Percentiles rank a stretch among this genome's conserved stretches.
These are phyloP conservation scores for Oenanthe melanoleuca DNA, from an alignment of 2,113 vertebrate species.

Conservation along the genomic window DNA sequence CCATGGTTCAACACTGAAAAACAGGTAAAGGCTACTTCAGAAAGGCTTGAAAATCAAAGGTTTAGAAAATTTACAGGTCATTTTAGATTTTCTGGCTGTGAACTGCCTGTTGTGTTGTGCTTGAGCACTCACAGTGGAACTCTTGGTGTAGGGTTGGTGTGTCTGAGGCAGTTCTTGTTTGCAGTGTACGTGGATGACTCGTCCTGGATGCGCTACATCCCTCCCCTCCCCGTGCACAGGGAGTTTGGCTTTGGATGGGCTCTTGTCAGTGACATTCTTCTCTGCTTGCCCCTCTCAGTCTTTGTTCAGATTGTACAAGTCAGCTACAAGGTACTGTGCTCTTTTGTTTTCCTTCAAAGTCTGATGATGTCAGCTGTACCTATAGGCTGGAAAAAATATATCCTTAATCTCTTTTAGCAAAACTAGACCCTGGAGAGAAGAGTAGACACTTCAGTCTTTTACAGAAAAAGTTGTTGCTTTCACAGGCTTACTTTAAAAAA, in stretches of 20 bases:
- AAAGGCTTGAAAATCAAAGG: background rate
- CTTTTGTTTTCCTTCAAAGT: background rate
- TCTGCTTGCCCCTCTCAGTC: constrained; percentile 91
- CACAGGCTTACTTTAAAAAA: background rate
- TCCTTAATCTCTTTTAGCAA: background rate
- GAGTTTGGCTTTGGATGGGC: constrained; percentile 89
- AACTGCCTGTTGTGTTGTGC: background rate
- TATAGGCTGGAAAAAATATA: background rate
- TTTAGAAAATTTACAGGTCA: background rate
- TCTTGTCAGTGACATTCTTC: constrained; percentile 87
- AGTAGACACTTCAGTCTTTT: background rate
- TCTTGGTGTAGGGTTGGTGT: background rate
- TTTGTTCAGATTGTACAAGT: constrained; percentile 92
- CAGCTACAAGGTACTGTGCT: constrained; percentile 86
- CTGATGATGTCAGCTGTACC: background rate
- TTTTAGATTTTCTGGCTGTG: background rate
- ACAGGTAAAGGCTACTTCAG: background rate
- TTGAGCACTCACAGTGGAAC: background rate
- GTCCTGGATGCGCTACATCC: constrained; percentile 86
- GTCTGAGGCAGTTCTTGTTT: background rate
- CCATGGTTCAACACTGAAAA: background rate
- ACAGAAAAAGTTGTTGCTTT: background rate
- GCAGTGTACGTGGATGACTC: constrained; percentile 84
- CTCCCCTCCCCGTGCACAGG: constrained; percentile 82
- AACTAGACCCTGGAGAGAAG: background rate